A percentile compares a stretch with the other conserved stretches of the same genome.
Conservation (phyloP, 2,888 invertebrate species). For the Tenthredo notha region DNA sequence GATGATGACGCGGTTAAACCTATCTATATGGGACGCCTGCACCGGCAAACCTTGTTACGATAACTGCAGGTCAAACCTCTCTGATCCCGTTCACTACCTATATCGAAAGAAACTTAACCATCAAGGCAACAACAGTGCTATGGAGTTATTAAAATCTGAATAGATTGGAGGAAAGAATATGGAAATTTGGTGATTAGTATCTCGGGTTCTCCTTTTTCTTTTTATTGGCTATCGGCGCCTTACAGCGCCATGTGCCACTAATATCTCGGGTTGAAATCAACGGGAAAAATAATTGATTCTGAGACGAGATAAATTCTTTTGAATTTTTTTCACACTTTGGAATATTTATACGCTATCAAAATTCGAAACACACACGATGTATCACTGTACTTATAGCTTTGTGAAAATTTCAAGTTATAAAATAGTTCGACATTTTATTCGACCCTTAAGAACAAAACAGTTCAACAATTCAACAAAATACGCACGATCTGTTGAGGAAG, state of each 20-base stretch:
- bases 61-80: constrained; percentile 72
- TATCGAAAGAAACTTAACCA: not conserved
- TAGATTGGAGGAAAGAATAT: not conserved
- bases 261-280: not conserved
- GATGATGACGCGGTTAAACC: constrained; percentile 73
- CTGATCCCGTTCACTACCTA: constrained; percentile 71
- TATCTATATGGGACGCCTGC: constrained; percentile 74
- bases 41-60: constrained; percentile 72
- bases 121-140: not conserved
- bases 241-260: too few relatives aligned
- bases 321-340: not conserved
- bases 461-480: not conserved
- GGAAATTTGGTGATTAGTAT: not conserved
- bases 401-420: not conserved
- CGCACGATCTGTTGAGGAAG: not conserved
- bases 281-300: not conserved
- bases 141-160: not conserved
- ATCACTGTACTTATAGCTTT: not conserved
- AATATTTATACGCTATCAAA: not conserved
- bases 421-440: not conserved
- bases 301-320: not conserved
- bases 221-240: too few relatives aligned
- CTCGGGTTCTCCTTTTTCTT: too few relatives aligned
- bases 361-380: not conserved
- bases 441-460: too few relatives aligned